A percentile compares a stretch with the other conserved stretches of the same genome.
phyloP scores from a whole-genome alignment of 1,140 invertebrate genomes.

The Tetragonula clypearis region DNA sequence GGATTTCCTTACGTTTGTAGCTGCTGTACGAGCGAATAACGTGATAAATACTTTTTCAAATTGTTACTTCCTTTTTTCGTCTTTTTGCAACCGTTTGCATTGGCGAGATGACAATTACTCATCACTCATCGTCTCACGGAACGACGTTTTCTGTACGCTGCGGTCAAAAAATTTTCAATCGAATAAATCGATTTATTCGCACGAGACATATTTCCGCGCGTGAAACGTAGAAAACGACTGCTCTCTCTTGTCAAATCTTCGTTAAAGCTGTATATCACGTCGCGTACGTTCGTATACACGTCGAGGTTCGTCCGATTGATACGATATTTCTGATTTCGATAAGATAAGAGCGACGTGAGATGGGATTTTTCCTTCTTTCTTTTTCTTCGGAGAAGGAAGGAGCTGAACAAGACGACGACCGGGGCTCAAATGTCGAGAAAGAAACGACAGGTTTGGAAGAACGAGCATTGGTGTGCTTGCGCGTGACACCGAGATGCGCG shows the following conservation, averaged over 20 bases:
- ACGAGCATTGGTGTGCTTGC: too few relatives aligned
- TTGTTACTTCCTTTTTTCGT: neutral
- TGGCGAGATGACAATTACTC: neutral
- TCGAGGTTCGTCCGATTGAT: neutral
- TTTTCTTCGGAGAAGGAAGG: neutral
- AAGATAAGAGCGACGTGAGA: constrained; percentile 16
- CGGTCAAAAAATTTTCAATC: neutral
- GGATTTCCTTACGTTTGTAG: neutral
- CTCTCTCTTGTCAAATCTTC: neutral
- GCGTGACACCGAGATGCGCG: too few relatives aligned
- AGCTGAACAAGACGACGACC: neutral
- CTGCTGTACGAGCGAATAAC: neutral
- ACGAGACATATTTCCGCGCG: too few relatives aligned
- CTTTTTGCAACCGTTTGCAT: neutral
- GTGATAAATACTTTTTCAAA: neutral
- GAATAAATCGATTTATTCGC: neutral
- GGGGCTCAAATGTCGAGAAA: neutral
- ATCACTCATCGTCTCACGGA: too few relatives aligned
- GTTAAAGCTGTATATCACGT: too few relatives aligned
- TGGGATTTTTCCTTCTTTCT: too few relatives aligned
- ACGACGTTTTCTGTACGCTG: neutral
- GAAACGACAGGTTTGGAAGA: neutral
- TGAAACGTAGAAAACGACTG: too few relatives aligned
- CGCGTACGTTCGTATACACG: too few relatives aligned
- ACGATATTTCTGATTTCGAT: constrained; percentile 14